phyloP scores from a whole-genome alignment of 2,888 invertebrate genomes.

The Seira sanloemensis region DNA sequence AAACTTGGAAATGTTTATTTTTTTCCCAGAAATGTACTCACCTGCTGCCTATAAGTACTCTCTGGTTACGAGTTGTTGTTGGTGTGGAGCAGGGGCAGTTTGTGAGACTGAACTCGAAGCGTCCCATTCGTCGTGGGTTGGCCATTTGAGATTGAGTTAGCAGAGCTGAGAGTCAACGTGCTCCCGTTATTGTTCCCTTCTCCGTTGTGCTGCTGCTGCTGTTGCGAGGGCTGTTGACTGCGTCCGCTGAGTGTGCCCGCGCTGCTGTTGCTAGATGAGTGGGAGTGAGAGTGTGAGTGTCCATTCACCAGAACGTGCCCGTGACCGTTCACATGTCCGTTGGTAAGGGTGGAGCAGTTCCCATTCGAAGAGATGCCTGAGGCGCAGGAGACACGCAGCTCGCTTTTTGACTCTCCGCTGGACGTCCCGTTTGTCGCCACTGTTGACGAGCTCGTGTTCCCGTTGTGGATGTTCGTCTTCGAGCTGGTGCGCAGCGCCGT shows the following conservation, averaged over 20 bases:
- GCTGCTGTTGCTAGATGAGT: conserved; percentile 68
- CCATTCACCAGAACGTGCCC: conserved; percentile 71
- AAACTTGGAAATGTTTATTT: too few species aligned
- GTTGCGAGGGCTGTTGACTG: conserved; percentile 43
- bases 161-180: conserved; percentile 71
- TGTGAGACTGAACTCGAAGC: conserved; percentile 73
- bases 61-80: conserved; percentile 71
- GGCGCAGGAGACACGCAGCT: conserved; percentile 72
- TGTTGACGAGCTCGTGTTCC: conserved; percentile 70
- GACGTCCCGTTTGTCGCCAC: conserved; percentile 71
- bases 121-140: conserved; percentile 71
- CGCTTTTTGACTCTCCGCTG: conserved; percentile 72
- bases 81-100: conserved; percentile 73
- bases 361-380: conserved; percentile 72
- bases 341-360: conserved; percentile 71
- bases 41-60: conserved; percentile 66
- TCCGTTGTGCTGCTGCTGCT: conserved; percentile 62
- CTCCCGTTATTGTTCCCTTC: conserved; percentile 73
- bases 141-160: conserved; percentile 69
- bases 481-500: conserved; percentile 73
- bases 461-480: conserved; percentile 73
- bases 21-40: too few species aligned
- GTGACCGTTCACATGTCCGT: conserved; percentile 72
- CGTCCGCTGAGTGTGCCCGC: conserved; percentile 72
- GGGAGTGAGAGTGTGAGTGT: conserved; percentile 70